Conservation (phyloP, 2,113 vertebrate species). For the Aldabrachelys gigantea region DNA sequence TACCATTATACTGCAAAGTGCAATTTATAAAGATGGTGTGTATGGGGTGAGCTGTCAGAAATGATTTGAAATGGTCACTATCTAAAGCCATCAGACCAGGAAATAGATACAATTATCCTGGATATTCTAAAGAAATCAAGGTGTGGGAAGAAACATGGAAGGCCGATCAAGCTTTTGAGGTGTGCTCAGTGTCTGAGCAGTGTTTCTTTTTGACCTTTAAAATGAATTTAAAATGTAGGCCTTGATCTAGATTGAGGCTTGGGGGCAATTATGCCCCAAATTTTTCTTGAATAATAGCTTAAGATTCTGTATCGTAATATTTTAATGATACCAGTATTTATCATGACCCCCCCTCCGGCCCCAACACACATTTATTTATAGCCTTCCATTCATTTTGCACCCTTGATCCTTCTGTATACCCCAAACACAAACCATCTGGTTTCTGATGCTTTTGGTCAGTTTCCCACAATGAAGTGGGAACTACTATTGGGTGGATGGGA, state of each 20-base stretch:
- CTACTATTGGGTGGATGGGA: background rate
- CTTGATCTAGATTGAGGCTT: background rate
- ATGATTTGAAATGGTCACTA: fast-evolving
- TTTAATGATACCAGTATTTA: background rate
- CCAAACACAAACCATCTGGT: background rate
- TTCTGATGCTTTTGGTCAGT: background rate
- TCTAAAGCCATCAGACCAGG: background rate
- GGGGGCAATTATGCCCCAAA: background rate
- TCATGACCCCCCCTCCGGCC: background rate
- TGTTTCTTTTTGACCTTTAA: background rate
- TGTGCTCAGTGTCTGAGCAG: background rate
- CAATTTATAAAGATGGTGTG: background rate
- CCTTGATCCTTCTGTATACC: background rate
- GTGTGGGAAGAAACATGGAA: background rate
- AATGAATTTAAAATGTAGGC: background rate
- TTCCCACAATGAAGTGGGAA: background rate
- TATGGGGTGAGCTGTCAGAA: background rate
- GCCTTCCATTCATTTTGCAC: background rate
- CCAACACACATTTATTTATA: background rate
- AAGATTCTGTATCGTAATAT: background rate
- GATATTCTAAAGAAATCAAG: background rate
- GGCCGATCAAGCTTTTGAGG: background rate
- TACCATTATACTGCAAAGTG: fast-evolving
- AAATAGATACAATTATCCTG: background rate
- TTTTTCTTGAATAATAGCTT: background rate